A percentile compares a stretch with the other conserved stretches of the same genome.
Conservation (phyloP, 2,888 invertebrate species). For the Melinaea menophilus region DNA sequence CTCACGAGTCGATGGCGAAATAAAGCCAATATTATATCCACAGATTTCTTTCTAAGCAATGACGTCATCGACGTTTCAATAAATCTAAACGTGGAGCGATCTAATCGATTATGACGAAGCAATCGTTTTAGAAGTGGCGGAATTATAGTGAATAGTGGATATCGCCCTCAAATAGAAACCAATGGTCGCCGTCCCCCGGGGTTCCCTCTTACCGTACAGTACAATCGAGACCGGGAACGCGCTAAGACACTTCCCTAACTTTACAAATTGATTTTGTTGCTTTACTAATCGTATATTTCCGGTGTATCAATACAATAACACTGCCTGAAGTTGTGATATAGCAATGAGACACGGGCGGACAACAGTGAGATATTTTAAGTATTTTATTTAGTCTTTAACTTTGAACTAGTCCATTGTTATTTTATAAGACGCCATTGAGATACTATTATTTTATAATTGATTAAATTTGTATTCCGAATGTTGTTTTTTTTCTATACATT, state of each 20-base stretch:
- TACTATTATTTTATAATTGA: constrained; percentile 7
- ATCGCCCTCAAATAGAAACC: constrained; percentile 22
- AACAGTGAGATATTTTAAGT: constrained; percentile 58
- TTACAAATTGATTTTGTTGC: constrained; percentile 42
- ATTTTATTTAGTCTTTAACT: constrained; percentile 46
- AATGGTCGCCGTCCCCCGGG: constrained; percentile 49
- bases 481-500: background rate
- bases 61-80: constrained; percentile 84
- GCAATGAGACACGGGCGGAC: constrained; percentile 35
- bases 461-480: background rate
- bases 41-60: constrained; percentile 85
- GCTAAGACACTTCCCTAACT: constrained; percentile 33
- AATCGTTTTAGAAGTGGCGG: constrained; percentile 54
- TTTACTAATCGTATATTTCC: constrained; percentile 21
- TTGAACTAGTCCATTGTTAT: constrained; percentile 57
- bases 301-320: constrained; percentile 34
- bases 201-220: constrained; percentile 40
- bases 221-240: constrained; percentile 35
- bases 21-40: constrained; percentile 83
- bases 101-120: constrained; percentile 64
- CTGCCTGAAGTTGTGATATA: constrained; percentile 46
- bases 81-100: constrained; percentile 66
- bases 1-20: constrained; percentile 81
- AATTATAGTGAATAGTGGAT: constrained; percentile 44
- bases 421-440: constrained; percentile 39